Evolutionary conservation across 2,888 invertebrate genomes (phyloP).

Genomic region (Raillietiella orientalis): DNA sequence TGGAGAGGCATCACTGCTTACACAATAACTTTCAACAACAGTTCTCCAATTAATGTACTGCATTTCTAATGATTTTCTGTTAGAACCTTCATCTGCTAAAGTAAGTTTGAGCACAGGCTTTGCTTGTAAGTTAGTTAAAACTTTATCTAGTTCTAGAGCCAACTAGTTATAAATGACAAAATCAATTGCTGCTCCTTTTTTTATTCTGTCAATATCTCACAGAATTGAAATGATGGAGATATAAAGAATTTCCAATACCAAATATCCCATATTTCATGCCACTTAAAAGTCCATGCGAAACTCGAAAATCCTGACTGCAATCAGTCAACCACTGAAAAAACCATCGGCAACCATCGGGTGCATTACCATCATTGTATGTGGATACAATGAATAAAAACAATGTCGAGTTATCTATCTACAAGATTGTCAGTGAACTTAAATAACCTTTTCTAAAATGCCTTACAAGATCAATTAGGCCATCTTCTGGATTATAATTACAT

Average conservation of each 20-base stretch:
- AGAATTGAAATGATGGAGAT: conserved; percentile 14
- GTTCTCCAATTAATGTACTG: no score
- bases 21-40: no score
- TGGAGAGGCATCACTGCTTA: no score
- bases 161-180: no score
- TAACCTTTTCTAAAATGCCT: conserved; percentile 3
- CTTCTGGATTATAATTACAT: conserved; percentile 13
- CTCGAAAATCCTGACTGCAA: conserved; percentile 17
- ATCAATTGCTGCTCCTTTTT: no score
- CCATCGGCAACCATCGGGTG: conserved; percentile 16
- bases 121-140: no score
- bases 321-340: conserved; percentile 20
- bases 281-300: conserved; percentile 15
- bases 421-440: not conserved
- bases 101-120: no score
- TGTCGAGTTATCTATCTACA: conserved; percentile 1
- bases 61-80: no score
- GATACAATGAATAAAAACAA: conserved; percentile 16
- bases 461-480: conserved; percentile 11
- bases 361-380: conserved; percentile 18
- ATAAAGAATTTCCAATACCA: conserved; percentile 20
- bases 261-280: conserved; percentile 17
- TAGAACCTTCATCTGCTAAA: no score
- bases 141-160: no score
- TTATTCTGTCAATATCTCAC: conserved; percentile 9